Evolutionary conservation across 30 jellyfish, hydroid and myxozoan genomes (phyloP), one percentile per base, ranked within the genome.

Genomic region (Rhopilema esculentum): DNA sequence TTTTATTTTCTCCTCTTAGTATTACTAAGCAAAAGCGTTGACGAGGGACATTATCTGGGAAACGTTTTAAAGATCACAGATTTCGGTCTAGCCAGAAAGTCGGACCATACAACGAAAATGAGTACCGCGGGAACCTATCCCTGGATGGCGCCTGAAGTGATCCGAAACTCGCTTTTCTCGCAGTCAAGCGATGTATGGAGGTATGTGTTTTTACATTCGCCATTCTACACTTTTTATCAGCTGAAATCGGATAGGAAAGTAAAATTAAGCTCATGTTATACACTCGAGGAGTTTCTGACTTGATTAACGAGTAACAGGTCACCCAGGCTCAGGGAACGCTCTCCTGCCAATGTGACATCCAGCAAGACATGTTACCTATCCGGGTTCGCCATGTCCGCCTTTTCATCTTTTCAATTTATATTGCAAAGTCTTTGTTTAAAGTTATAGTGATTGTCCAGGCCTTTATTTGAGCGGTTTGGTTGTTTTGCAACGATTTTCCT

Each of bases 121-220:
- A 96, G 99, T 82, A 83, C 98, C 7, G 99, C 99, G 15, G 99
- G 99, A 17, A 96, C 99, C 30, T 96, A 96, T 88, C 99, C 99
- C 0, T 96, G 99, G 99, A 96, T 96, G 99, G 99, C 99, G 0
- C 99, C 99, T 26, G 99, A 96, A 87, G 99, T 96, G 29, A 96
- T 96, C 22, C 90, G 98, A 63, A 91, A 96, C 75, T 91, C 99
- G 28, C 83, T 91, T 86, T 96, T 96, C 62, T 96, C 99, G 20
- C 93, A 91, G 70, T 86, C 94, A 22, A 96, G 99, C 87, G 99
- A 96, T 72, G 98, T 96, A 0, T 96, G 99, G 99, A 96, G 99
- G 99, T 96, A 51, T 48, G 80, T 1, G 18, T 33, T 75, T 12
- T 9, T 51, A 51, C 66, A 51, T 51, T 51, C 19, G 16, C 27